These are phyloP conservation scores for Drosophila engyochracea DNA, from an alignment of 2,888 invertebrate genomes.

Conservation along the genomic window DNA sequence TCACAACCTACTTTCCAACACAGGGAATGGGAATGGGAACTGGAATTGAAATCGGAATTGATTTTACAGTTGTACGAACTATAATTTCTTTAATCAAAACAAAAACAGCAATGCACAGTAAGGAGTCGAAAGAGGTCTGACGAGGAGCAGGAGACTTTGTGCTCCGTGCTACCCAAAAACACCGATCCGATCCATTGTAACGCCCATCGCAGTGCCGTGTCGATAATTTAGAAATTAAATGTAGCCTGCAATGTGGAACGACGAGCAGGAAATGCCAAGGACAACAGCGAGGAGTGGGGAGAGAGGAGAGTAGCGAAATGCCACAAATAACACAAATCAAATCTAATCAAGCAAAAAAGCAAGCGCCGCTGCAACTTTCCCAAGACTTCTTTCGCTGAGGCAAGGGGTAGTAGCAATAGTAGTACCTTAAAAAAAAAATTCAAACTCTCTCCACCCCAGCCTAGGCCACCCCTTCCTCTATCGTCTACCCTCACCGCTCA, in stretches of 20 bases:
- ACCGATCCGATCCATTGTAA: conserved; percentile 29
- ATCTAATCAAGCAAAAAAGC: conserved; percentile 72
- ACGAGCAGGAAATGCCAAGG: background rate
- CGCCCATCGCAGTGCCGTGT: conserved; percentile 65
- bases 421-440: background rate
- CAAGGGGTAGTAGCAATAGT: conserved; percentile 47
- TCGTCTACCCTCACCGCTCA: conserved; percentile 46
- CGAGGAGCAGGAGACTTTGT: background rate
- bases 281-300: background rate
- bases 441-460: background rate
- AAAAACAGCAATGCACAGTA: conserved; percentile 66
- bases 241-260: conserved; percentile 48
- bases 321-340: conserved; percentile 80
- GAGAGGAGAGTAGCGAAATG: conserved; percentile 54
- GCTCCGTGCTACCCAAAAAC: conserved; percentile 11
- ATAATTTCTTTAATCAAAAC: conserved; percentile 73
- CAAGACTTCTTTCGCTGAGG: conserved; percentile 35
- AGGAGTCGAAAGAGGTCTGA: background rate
- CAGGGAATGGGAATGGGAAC: conserved; percentile 6
- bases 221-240: conserved; percentile 80
- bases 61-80: conserved; percentile 33
- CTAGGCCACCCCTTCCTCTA: background rate
- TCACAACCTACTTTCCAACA: conserved; percentile 19
- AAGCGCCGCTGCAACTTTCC: conserved; percentile 62
- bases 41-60: background rate